Percentiles rank a stretch among this genome's conserved stretches.
Evolutionary conservation across 2,113 vertebrate species (phyloP).

Genomic region (Dicerorhinus sumatrensis): DNA sequence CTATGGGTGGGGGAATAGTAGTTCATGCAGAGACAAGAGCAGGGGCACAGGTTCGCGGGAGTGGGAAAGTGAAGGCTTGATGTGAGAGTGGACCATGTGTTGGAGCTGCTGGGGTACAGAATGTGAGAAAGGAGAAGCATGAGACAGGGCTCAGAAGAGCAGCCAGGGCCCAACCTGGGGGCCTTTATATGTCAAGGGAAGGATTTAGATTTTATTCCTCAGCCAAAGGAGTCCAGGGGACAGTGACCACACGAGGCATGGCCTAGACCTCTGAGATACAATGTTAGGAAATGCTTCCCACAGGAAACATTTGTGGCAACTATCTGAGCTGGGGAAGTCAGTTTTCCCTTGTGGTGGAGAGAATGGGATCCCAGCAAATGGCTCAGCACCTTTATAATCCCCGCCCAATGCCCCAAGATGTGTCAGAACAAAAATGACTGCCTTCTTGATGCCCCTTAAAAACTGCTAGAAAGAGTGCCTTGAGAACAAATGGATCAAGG

Average conservation of each 20-base stretch:
- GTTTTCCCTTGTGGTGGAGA: background rate
- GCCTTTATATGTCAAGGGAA: background rate
- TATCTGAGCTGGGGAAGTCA: background rate
- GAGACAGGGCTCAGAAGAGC: background rate
- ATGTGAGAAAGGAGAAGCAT: fast-evolving
- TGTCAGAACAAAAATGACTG: background rate
- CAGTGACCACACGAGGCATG: background rate
- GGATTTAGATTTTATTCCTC: background rate
- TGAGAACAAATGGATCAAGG: background rate
- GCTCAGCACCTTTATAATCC: too few species aligned
- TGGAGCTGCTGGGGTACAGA: fast-evolving
- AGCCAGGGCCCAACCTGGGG: background rate
- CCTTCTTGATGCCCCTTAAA: background rate
- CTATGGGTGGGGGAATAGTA: fast-evolving
- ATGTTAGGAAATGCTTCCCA: background rate
- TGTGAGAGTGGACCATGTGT: background rate
- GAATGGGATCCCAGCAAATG: background rate
- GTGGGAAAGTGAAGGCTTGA: background rate
- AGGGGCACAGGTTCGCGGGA: fast-evolving
- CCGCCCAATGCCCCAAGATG: background rate
- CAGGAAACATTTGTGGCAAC: background rate
- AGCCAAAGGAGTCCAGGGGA: background rate
- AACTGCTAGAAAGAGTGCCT: background rate
- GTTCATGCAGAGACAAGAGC: background rate
- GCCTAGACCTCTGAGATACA: background rate